A percentile compares a stretch with the other conserved stretches of the same genome.
These are phyloP conservation scores for Drosophila colorata DNA, from an alignment of 2,888 invertebrate genomes.

Conservation along the genomic window DNA sequence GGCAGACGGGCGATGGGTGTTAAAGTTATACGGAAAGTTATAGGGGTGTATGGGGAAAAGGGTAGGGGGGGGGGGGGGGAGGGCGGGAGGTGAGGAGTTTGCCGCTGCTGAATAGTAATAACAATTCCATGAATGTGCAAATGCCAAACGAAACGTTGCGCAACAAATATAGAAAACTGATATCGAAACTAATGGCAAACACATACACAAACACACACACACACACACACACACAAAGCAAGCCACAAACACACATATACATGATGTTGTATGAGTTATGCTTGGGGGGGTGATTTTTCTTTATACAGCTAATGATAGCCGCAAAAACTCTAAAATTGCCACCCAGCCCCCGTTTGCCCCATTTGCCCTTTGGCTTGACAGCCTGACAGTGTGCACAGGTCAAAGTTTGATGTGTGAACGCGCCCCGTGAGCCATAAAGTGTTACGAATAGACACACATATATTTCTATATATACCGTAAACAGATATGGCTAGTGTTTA, in stretches of 20 bases:
- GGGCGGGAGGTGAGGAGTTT: not conserved
- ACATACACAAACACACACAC: constrained; percentile 3
- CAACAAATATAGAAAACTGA: constrained; percentile 61
- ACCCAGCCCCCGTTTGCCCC: not conserved
- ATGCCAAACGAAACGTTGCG: constrained; percentile 52
- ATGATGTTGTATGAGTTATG: not conserved
- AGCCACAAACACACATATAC: not conserved
- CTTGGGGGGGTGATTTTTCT: constrained; percentile 1
- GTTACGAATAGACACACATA: constrained; percentile 5
- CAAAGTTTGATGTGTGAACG: constrained; percentile 27
- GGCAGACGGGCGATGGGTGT: not conserved
- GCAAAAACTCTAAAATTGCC: constrained; percentile 16
- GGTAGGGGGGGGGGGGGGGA: not conserved
- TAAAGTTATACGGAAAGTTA: constrained; percentile 1
- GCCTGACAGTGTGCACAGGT: not conserved
- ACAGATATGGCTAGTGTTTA: not conserved
- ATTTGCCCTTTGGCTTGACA: too few species aligned
- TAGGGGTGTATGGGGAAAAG: too few species aligned
- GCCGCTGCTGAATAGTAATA: constrained; percentile 23
- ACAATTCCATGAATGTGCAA: constrained; percentile 53
- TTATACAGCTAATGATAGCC: constrained; percentile 35
- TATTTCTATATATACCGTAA: not conserved
- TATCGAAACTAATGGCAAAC: constrained; percentile 54
- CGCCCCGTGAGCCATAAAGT: constrained; percentile 37
- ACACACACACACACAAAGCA: not conserved